Evolutionary conservation across 2,113 vertebrate species (phyloP).

Genomic region (mouse (Mus musculus)): GRCm39 chr5:148708001-148708500

Average conservation of each 20-base stretch:
- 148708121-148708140: neutral
- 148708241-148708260: neutral
- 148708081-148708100: neutral
- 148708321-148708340: neutral
- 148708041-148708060: neutral
- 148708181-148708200: conserved; percentile 17
- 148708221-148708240: neutral
- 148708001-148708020: neutral
- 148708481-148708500: neutral
- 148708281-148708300: neutral
- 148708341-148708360: neutral
- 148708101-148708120: neutral
- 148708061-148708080: neutral
- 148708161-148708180: neutral
- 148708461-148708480: neutral
- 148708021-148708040: neutral
- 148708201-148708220: neutral
- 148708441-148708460: too few relatives aligned
- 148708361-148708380: neutral
- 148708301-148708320: neutral
- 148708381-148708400: neutral
- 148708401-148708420: neutral
- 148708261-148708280: conserved; percentile 12
- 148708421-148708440: neutral
- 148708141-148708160: neutral